These are phyloP conservation scores for Cepphus grylle DNA, from an alignment of 2,113 vertebrate species.

Conservation along the genomic window DNA sequence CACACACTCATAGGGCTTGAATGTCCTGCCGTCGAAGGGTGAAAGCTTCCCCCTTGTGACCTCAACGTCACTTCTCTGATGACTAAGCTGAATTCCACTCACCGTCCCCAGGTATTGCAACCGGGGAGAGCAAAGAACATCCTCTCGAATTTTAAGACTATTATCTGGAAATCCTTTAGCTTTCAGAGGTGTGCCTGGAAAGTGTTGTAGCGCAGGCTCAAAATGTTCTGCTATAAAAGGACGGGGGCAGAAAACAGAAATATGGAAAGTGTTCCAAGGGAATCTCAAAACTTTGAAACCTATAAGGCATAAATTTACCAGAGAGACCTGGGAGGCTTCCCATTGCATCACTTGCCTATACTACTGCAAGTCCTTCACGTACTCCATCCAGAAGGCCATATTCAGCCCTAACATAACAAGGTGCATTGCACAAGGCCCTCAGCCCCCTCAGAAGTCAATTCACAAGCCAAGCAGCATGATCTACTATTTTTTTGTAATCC, in stretches of 20 bases:
- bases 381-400: background rate
- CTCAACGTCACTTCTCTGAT: background rate
- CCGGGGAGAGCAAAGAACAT: background rate
- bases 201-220: background rate
- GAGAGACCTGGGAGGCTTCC: background rate
- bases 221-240: background rate
- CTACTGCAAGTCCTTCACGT: background rate
- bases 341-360: background rate
- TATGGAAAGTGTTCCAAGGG: background rate
- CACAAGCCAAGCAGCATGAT: background rate
- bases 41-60: background rate
- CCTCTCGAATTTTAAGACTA: background rate
- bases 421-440: background rate
- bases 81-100: slow-evolving; percentile 15
- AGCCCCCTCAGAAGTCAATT: background rate
- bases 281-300: background rate
- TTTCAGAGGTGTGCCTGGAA: background rate
- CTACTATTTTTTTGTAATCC: background rate
- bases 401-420: background rate
- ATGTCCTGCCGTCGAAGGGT: background rate
- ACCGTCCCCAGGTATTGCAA: slow-evolving; percentile 22
- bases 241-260: background rate
- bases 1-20: background rate
- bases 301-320: background rate
- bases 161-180: background rate